Evolutionary conservation across 2,888 invertebrate species (phyloP).

Genomic region (Pyralis farinalis): DNA sequence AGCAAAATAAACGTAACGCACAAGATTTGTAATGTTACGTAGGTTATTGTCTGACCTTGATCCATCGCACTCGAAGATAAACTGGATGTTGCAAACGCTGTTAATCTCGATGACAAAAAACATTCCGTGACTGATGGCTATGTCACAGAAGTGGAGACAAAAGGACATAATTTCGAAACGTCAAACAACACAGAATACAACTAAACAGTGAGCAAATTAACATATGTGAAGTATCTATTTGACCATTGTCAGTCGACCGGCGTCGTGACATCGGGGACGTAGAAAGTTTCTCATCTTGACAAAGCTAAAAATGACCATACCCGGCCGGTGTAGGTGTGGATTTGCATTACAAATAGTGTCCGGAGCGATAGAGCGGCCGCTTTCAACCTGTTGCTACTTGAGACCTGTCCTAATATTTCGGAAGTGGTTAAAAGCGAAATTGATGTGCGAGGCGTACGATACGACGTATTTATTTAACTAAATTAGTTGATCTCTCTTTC

Average conservation of each 20-base stretch:
- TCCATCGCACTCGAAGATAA: constrained; percentile 34
- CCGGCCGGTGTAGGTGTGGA: constrained; percentile 40
- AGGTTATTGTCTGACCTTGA: constrained; percentile 45
- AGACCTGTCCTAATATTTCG: constrained; percentile 25
- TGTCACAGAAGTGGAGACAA: constrained; percentile 18
- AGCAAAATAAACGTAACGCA: constrained; percentile 32
- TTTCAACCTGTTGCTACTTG: constrained; percentile 32
- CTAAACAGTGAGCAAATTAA: constrained; percentile 40
- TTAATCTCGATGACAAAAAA: constrained; percentile 28
- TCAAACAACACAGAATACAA: constrained; percentile 30
- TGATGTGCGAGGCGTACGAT: no score
- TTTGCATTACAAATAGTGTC: constrained; percentile 61
- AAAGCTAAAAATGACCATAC: constrained; percentile 64
- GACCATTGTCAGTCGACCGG: constrained; percentile 53
- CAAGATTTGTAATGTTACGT: constrained; percentile 29
- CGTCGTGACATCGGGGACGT: constrained; percentile 51
- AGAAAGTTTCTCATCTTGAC: constrained; percentile 68
- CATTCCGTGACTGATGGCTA: constrained; percentile 14
- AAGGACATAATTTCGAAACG: constrained; percentile 37
- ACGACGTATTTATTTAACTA: no score
- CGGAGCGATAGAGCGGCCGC: constrained; percentile 35
- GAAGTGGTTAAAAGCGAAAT: constrained; percentile 25
- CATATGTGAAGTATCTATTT: constrained; percentile 54
- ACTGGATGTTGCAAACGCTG: constrained; percentile 21
- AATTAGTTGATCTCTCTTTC: no score